phyloP scores from a whole-genome alignment of 1,140 invertebrate species.

The Achatina immaculata region DNA sequence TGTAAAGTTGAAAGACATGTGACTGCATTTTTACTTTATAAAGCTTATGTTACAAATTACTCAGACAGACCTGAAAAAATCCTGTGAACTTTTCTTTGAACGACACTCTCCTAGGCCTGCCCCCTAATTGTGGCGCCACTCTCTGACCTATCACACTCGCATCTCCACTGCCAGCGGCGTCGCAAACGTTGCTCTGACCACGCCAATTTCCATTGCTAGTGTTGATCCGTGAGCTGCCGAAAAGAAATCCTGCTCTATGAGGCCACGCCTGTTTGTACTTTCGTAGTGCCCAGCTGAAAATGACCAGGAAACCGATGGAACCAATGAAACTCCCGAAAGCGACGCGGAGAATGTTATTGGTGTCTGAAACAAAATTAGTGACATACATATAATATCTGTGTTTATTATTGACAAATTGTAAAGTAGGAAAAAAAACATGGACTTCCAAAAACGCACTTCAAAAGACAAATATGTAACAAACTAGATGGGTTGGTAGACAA shows the following conservation, averaged over 20 bases:
- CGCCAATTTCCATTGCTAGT: background rate
- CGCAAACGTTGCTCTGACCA: background rate
- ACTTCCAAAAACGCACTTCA: too few relatives aligned
- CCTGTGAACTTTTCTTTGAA: constrained; percentile 71
- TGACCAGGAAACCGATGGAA: background rate
- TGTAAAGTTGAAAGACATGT: too few relatives aligned
- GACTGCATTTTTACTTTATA: too few relatives aligned
- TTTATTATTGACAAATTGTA: background rate
- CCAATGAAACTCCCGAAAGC: constrained; percentile 6
- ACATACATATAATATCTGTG: background rate
- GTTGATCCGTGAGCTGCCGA: background rate
- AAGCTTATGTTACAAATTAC: too few relatives aligned
- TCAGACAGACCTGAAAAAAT: constrained; percentile 12
- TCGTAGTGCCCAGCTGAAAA: background rate
- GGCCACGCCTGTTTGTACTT: background rate
- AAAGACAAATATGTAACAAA: too few relatives aligned
- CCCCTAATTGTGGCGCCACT: background rate
- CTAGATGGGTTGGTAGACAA: background rate
- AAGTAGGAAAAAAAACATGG: too few relatives aligned
- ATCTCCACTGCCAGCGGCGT: background rate
- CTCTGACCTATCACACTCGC: background rate
- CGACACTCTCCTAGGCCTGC: background rate
- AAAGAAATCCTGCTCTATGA: background rate
- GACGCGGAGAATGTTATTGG: background rate
- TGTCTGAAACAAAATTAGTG: constrained; percentile 3